phyloP scores from a whole-genome alignment of 2,113 vertebrate species.

The Fukomys damarensis region DNA sequence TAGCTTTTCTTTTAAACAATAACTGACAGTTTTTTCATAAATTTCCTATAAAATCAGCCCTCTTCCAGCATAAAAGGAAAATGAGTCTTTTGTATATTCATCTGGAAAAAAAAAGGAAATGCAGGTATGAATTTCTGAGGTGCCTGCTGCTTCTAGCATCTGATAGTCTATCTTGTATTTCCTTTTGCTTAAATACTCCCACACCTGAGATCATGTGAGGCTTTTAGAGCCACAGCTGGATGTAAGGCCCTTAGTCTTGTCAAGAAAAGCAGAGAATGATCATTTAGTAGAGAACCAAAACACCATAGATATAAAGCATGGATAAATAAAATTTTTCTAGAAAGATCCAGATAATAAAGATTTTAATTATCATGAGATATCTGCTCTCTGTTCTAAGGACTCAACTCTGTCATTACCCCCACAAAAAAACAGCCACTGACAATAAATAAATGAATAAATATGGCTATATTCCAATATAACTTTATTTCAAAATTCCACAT shows the following conservation, averaged over 20 bases:
- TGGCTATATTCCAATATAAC: background rate
- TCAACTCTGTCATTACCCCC: background rate
- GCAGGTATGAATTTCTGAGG: background rate
- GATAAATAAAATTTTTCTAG: background rate
- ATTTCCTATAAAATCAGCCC: background rate
- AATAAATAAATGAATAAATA: background rate
- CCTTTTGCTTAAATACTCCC: background rate
- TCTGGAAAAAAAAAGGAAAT: background rate
- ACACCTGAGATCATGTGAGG: background rate
- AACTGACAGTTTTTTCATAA: background rate
- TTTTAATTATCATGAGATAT: background rate
- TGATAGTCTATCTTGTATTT: background rate
- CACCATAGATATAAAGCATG: background rate
- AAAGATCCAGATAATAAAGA: background rate
- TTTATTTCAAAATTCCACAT: background rate
- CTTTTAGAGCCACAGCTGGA: background rate
- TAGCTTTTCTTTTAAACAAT: background rate
- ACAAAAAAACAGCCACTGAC: background rate
- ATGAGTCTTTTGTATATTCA: background rate
- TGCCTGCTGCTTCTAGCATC: background rate
- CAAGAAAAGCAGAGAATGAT: background rate
- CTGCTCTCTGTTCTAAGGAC: background rate
- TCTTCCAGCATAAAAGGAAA: constrained; percentile 22
- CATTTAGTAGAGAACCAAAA: background rate
- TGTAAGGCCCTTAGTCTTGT: background rate